phyloP scores from a whole-genome alignment of 1,140 invertebrate species.

The Caerostris extrusa region DNA sequence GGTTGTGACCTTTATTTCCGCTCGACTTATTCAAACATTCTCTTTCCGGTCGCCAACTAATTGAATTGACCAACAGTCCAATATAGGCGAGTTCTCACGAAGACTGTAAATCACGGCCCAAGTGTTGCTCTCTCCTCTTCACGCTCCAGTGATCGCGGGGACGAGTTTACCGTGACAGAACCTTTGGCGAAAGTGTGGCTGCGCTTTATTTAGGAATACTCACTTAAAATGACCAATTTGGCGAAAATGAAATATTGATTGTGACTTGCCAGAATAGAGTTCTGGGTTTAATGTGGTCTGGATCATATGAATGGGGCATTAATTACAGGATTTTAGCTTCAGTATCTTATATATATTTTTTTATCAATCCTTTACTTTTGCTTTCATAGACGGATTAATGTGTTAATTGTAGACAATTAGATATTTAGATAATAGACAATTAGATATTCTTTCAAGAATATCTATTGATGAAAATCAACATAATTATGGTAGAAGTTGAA shows the following conservation, averaged over 20 bases:
- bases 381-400: too few relatives aligned
- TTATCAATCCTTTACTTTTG: too few relatives aligned
- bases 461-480: too few relatives aligned
- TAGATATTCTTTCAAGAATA: too few relatives aligned
- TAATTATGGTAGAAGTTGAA: too few relatives aligned
- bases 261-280: not conserved
- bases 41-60: slow-evolving; percentile 11
- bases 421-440: too few relatives aligned
- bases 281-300: not conserved
- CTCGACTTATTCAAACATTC: slow-evolving; percentile 50
- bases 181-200: not conserved
- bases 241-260: not conserved
- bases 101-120: slow-evolving; percentile 39
- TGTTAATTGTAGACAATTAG: too few relatives aligned
- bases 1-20: slow-evolving; percentile 11
- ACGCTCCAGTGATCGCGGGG: not conserved
- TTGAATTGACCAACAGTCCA: slow-evolving; percentile 50
- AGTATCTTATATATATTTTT: too few relatives aligned
- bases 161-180: not conserved
- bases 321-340: too few relatives aligned
- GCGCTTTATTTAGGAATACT: not conserved
- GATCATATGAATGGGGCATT: too few relatives aligned
- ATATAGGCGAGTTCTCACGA: not conserved
- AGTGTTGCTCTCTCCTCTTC: slow-evolving; percentile 38
- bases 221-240: not conserved